Evolutionary conservation across 2,113 vertebrate species (phyloP), one percentile per base, ranked within the genome.

Genomic region (Ramphastos sulfuratus): DNA sequence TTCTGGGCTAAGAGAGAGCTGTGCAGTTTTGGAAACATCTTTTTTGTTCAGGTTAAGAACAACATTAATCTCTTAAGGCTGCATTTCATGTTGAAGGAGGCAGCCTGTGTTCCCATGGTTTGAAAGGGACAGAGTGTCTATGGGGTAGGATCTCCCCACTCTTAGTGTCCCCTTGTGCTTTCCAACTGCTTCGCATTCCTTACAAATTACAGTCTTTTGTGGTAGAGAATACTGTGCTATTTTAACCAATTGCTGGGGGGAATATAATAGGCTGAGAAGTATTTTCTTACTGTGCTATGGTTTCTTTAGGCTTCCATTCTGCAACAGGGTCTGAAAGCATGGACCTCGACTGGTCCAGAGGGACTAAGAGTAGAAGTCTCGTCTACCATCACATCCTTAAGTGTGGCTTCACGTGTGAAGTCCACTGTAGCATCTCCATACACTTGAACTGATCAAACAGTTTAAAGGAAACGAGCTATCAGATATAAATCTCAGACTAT

Each of bases 191-290:
- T 85, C 44, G 69, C 86, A 96, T 96, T 95, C 93, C 91, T 90
- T 71, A 93, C 87, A 96, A 96, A 95, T 96, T 74, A 93, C 95
- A 92, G 87, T 60, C 91, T 81, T 93, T 91, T 93, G 82, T 91
- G 87, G 85, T 82, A 83, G 44, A 73, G 89, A 87, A 87, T 85
- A 80, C 91, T 66, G 48, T 85, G 65, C 91, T 93, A 54, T 96
- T 96, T 96, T 77, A 91, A 87, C 65, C 12, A 10, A 9, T 35
- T 77, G 82, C 66, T 94, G 82, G 50, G 67, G 31, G 67, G 71
- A 94, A 91, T 81, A 87, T 77, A 82, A 91, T 67, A 80, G 79
- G 65, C 87, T 83, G 82, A 85, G 93, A 92, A 93, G 54, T 91
- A 74, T 95, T 96, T 94, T 67, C 72, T 95, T 75, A 35, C 85